Conservation (phyloP, 2,888 invertebrate genomes). For the Agriopis marginaria region DNA sequence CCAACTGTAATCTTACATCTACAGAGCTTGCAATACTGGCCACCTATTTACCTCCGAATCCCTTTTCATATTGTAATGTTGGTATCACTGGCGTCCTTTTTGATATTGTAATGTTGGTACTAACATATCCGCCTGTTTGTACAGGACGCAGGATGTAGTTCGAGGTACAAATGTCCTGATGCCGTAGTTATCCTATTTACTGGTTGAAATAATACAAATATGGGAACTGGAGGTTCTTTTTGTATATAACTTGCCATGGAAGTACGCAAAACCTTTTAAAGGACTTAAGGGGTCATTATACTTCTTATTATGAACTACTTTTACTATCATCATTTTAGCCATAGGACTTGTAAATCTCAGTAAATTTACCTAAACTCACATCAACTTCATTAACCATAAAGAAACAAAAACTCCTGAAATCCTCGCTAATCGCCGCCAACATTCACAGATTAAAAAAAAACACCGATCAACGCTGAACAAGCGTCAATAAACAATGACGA, state of each 20-base stretch:
- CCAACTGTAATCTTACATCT: slow-evolving; percentile 24
- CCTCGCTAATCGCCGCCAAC: slow-evolving; percentile 27
- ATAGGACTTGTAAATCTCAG: no score
- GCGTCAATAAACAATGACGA: slow-evolving; percentile 68
- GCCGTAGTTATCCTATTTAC: slow-evolving; percentile 22
- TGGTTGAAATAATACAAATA: slow-evolving; percentile 15
- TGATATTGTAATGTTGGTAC: slow-evolving; percentile 19
- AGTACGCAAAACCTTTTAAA: no score
- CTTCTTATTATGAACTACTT: no score
- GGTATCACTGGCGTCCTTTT: slow-evolving; percentile 13
- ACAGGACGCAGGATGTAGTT: slow-evolving; percentile 29
- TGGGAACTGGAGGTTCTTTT: not conserved
- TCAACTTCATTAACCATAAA: not conserved
- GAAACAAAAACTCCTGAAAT: slow-evolving; percentile 2
- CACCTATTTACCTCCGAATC: slow-evolving; percentile 32
- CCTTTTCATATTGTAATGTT: slow-evolving; percentile 37
- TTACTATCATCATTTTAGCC: no score
- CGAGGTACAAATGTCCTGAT: slow-evolving; percentile 23
- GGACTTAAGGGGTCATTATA: no score
- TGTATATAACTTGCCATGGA: no score
- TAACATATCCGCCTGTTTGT: slow-evolving; percentile 32
- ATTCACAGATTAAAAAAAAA: slow-evolving; percentile 36
- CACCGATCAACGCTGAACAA: slow-evolving; percentile 34
- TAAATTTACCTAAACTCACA: not conserved
- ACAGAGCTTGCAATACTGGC: slow-evolving; percentile 29